Evolutionary conservation across 2,113 vertebrate genomes (phyloP).

Genomic region (Tragulus kanchil): DNA sequence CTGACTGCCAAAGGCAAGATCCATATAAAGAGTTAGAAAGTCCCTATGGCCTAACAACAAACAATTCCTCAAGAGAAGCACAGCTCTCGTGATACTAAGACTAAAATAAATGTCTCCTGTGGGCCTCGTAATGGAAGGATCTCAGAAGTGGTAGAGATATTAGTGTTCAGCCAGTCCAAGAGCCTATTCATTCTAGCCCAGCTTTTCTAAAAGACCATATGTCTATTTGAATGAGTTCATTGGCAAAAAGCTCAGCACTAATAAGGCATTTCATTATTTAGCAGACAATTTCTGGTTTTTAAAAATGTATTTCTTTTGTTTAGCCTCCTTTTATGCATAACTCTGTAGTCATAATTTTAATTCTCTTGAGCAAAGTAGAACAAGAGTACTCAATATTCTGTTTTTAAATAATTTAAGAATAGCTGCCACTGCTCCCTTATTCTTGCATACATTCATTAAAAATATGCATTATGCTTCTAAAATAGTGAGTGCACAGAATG

Average conservation of each 20-base stretch:
- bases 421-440: conserved; percentile 12
- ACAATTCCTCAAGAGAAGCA: conserved; percentile 65
- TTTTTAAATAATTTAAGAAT: conserved; percentile 80
- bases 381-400: conserved; percentile 58
- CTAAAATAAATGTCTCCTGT: conserved; percentile 70
- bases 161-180: not conserved
- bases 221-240: conserved; percentile 51
- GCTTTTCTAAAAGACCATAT: not conserved
- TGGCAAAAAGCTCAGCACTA: conserved; percentile 61
- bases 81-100: conserved; percentile 26
- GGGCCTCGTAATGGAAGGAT: conserved; percentile 50
- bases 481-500: conserved; percentile 7
- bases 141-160: conserved; percentile 23
- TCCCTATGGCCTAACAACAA: conserved; percentile 61
- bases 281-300: conserved; percentile 54
- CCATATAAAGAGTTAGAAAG: conserved; percentile 56
- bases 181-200: not conserved
- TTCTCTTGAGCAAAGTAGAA: conserved; percentile 62
- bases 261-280: conserved; percentile 73
- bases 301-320: conserved; percentile 70
- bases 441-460: conserved; percentile 60
- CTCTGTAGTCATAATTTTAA: conserved; percentile 65
- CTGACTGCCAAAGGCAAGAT: conserved; percentile 64
- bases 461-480: conserved; percentile 54
- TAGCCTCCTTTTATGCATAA: conserved; percentile 43